Base-by-base conservation (phyloP, 1,140 invertebrate genomes). In the Drosophila dunni region DNA sequence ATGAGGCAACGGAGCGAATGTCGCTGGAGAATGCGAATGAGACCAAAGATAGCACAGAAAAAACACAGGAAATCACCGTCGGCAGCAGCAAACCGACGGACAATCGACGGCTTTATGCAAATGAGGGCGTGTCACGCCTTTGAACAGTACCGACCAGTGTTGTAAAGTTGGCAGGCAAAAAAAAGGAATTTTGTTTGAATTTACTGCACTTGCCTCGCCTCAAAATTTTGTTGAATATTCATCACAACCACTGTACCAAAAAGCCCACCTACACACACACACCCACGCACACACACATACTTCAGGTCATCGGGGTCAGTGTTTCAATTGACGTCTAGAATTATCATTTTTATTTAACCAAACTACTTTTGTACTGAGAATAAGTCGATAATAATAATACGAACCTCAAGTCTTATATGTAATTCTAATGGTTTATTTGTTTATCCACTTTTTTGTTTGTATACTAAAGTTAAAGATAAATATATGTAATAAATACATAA, bases 71-170 rank as follows among this genome's bases (percentile, higher is more conserved):
- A 53, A 9, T 45, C 50, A 56, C n/a, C 34, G 34, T 10, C 40
- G 20, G 46, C 33, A 15, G 29, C 42, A 62, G 17, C 54, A 50
- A 8, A 4, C 7, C 20, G 24, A 17, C 13, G 0, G 69, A 75
- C 24, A 68, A 75, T 40, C 45, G 63, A 7, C 64, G 79, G 50
- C 53, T 89, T 8, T 88, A 91, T 71, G 80, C 80, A 20, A 91
- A 91, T 46, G 90, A 91, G 36, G 82, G 75, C 2, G 51, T 91
- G 5, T 91, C 90, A 9, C 71, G 90, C n/a, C 84, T 91, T 7
- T 91, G 68, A 54, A 20, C 9, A 15, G 7, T 8, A 8, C 24
- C 3, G 3, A 29, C 24, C 24, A 29, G 24, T 29, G 24, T 29
- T 29, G 24, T 29, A 29, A 29, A 29, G 24, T 29, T 29, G 24